These are phyloP conservation scores for Meliscaeva auricollis DNA, from an alignment of 2,888 invertebrate genomes.

Conservation along the genomic window DNA sequence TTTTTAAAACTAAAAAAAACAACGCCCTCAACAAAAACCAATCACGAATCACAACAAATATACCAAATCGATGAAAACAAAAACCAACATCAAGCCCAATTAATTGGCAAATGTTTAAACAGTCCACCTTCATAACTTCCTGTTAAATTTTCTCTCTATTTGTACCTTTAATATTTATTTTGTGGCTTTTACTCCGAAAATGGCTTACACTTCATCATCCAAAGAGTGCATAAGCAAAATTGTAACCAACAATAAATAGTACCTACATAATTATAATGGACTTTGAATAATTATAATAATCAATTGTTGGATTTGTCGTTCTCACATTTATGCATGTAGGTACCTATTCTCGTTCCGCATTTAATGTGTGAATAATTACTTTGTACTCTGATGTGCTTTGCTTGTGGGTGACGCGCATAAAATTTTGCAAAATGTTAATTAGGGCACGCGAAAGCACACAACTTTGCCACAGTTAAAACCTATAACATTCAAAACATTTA, in stretches of 20 bases:
- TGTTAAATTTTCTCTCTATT: neutral
- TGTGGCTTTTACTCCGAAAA: slow-evolving; percentile 9
- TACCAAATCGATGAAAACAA: neutral
- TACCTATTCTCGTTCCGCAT: slow-evolving; percentile 8
- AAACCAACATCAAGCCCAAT: slow-evolving; percentile 15
- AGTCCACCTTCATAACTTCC: neutral
- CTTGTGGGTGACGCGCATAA: slow-evolving; percentile 38
- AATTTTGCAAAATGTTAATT: slow-evolving; percentile 38
- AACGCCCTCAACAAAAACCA: neutral
- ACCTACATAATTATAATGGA: neutral
- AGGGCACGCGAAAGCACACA: slow-evolving; percentile 50
- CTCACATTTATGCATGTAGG: neutral
- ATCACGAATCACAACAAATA: too few relatives aligned
- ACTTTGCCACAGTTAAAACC: slow-evolving; percentile 22
- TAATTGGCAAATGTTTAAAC: neutral
- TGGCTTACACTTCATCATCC: slow-evolving; percentile 8
- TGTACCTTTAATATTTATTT: slow-evolving; percentile 11
- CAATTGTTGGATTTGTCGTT: too few relatives aligned
- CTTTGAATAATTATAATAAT: slow-evolving; percentile 35
- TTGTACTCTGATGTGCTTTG: neutral
- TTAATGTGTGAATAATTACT: slow-evolving; percentile 52
- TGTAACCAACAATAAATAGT: neutral
- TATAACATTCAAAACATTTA: neutral
- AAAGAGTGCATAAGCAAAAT: neutral
- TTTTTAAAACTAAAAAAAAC: too few relatives aligned